These are phyloP conservation scores for Cacatua alba DNA, from an alignment of 2,113 vertebrate genomes.

Conservation along the genomic window DNA sequence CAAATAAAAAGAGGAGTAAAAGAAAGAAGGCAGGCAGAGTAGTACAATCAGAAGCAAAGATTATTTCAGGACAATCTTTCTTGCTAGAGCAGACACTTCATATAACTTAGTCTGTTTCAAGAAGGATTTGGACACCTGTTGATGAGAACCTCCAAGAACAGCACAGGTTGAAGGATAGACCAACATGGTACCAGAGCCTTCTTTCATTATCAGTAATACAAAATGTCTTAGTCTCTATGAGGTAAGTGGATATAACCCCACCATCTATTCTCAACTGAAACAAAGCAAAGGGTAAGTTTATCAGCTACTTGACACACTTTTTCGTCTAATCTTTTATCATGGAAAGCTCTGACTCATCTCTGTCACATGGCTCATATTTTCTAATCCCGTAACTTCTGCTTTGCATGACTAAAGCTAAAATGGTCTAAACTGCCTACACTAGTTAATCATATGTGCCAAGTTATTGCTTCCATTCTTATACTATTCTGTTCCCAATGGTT, in stretches of 20 bases:
- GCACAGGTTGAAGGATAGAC: not conserved
- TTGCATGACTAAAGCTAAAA: not conserved
- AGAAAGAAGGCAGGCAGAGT: not conserved
- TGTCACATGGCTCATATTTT: not conserved
- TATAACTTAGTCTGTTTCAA: not conserved
- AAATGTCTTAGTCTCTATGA: not conserved
- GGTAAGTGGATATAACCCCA: not conserved
- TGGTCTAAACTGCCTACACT: not conserved
- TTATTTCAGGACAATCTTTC: not conserved
- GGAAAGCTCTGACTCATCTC: not conserved
- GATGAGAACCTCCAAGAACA: not conserved
- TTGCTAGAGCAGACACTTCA: not conserved
- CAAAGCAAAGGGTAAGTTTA: not conserved
- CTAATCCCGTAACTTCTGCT: not conserved
- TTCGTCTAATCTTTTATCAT: not conserved
- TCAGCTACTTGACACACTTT: not conserved
- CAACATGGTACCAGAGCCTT: not conserved
- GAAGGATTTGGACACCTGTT: not conserved
- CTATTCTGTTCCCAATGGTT: not conserved
- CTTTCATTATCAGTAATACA: not conserved
- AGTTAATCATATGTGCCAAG: not conserved
- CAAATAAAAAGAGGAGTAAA: not conserved
- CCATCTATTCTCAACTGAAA: not conserved
- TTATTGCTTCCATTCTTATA: not conserved
- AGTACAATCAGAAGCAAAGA: not conserved